Percentiles rank a stretch among this genome's conserved stretches.
Conservation (phyloP, 2,797 vertebrate genomes). For the Rhinatrema bivittatum region DNA sequence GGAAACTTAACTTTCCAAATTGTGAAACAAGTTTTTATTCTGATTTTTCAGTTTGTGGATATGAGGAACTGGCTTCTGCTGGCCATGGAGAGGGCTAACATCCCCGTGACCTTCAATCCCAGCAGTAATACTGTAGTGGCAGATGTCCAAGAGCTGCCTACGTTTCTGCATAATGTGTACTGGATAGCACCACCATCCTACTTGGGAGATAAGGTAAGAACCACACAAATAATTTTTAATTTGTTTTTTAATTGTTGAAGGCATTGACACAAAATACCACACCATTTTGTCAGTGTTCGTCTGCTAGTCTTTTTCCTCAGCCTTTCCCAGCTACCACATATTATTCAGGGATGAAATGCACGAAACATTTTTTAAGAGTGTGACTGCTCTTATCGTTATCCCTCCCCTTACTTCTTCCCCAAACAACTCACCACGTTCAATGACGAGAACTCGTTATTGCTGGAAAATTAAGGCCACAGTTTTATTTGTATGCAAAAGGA, state of each 20-base stretch:
- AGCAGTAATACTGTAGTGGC: constrained; percentile 79
- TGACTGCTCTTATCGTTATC: too few species aligned
- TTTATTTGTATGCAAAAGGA: too few species aligned
- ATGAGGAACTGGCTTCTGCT: constrained; percentile 80
- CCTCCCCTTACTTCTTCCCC: too few species aligned
- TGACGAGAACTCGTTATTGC: too few species aligned
- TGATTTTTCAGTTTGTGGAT: constrained; percentile 67
- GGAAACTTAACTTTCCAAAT: too few species aligned
- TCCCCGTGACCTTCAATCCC: constrained; percentile 73
- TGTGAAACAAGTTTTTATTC: not conserved
- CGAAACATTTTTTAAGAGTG: too few species aligned
- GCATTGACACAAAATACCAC: rapidly evolving
- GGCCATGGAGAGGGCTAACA: constrained; percentile 46
- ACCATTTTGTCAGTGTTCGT: not conserved
- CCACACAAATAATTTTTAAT: not conserved
- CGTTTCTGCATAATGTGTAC: constrained; percentile 58
- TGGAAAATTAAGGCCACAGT: too few species aligned
- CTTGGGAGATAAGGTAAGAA: constrained; percentile 78
- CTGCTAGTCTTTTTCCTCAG: not conserved
- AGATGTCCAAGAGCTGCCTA: constrained; percentile 81
- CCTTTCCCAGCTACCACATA: too few species aligned
- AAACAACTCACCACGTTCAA: too few species aligned
- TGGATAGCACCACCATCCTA: constrained; percentile 83
- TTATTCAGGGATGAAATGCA: too few species aligned
- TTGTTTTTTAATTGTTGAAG: not conserved